These are phyloP conservation scores for Leucopsar rothschildi DNA, from an alignment of 2,113 vertebrate species.

Conservation along the genomic window DNA sequence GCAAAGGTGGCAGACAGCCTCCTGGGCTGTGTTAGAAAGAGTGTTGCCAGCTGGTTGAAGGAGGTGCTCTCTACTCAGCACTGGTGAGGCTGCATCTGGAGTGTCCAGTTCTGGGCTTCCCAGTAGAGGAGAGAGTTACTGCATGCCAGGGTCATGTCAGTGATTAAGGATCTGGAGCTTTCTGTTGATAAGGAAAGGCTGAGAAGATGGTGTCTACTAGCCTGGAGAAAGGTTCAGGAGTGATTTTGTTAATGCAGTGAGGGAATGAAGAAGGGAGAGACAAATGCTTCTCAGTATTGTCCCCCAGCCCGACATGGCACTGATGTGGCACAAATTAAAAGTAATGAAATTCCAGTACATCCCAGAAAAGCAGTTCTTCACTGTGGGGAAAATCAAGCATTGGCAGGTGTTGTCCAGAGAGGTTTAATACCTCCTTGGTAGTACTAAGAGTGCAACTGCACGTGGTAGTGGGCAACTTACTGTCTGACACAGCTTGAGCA, in stretches of 20 bases:
- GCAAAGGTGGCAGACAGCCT: background rate
- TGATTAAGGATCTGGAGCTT: background rate
- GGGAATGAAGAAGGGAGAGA: background rate
- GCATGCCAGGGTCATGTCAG: background rate
- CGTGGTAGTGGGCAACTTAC: fast-evolving
- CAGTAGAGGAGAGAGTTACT: background rate
- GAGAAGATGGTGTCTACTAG: background rate
- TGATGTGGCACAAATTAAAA: background rate
- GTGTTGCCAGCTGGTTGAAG: background rate
- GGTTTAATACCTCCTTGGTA: background rate
- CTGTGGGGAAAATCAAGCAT: background rate
- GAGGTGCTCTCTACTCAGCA: background rate
- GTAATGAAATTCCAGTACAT: background rate
- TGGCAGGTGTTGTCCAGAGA: background rate
- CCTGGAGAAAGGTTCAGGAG: background rate
- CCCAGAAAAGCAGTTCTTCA: background rate
- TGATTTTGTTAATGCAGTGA: background rate
- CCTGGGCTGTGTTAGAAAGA: background rate
- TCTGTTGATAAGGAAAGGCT: background rate
- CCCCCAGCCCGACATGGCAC: fast-evolving
- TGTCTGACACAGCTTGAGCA: background rate
- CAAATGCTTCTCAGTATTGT: background rate
- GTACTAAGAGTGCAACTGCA: background rate
- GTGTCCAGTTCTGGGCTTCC: background rate
- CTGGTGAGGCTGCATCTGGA: background rate